Percentiles rank a stretch among this genome's conserved stretches.
Evolutionary conservation across 2,113 vertebrate genomes (phyloP).

Genomic region (Anseranas semipalmata): DNA sequence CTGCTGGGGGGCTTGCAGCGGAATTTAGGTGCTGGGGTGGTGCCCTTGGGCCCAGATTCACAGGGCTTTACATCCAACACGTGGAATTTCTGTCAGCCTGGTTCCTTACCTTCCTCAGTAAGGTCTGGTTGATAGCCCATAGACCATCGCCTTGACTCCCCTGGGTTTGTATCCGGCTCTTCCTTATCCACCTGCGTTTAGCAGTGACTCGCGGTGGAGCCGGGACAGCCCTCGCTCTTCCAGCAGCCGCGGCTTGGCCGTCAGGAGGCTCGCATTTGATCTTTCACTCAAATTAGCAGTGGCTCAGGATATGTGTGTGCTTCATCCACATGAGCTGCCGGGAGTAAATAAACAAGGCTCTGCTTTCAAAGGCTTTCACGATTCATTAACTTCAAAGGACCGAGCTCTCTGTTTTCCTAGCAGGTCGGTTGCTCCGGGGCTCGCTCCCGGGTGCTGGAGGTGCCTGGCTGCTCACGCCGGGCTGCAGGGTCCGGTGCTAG

Average conservation of each 20-base stretch:
- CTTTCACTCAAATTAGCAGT: conserved; percentile 17
- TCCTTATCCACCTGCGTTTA: fast-evolving
- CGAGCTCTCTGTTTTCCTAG: conserved; percentile 29
- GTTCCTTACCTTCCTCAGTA: fast-evolving
- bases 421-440: background rate
- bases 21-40: background rate
- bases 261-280: background rate
- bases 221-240: background rate
- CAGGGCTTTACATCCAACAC: background rate
- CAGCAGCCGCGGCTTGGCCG: background rate
- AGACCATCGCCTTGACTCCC: background rate
- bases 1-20: background rate
- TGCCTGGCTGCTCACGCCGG: background rate
- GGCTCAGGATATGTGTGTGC: conserved; percentile 22
- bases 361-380: conserved; percentile 69
- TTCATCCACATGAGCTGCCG: conserved; percentile 33
- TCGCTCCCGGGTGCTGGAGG: background rate
- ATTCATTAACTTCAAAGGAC: conserved; percentile 69
- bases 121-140: background rate
- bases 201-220: background rate
- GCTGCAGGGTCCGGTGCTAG: background rate
- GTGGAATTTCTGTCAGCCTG: background rate
- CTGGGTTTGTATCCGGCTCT: background rate
- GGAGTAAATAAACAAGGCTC: conserved; percentile 66
- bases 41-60: fast-evolving